phyloP scores from a whole-genome alignment of 2,113 vertebrate genomes.

The Oxyura jamaicensis region DNA sequence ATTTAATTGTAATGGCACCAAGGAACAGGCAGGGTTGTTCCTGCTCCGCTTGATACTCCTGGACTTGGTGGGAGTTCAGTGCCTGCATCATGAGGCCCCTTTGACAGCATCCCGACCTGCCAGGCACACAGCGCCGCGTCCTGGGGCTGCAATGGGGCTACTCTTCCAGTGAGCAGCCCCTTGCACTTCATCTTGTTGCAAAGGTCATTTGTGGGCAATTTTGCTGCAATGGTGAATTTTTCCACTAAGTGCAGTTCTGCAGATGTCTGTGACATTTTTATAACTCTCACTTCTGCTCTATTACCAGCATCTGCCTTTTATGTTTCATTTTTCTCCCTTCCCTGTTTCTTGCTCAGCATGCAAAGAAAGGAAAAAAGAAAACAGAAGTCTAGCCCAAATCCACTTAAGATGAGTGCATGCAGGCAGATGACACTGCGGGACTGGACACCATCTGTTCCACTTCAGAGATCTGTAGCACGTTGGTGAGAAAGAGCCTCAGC shows the following conservation, averaged over 20 bases:
- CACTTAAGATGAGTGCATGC: background rate
- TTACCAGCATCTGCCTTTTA: background rate
- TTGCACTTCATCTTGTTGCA: background rate
- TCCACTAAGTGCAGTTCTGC: constrained; percentile 15
- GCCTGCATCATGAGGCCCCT: background rate
- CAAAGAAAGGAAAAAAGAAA: background rate
- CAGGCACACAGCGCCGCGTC: background rate
- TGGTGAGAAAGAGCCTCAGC: background rate
- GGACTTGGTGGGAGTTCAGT: background rate
- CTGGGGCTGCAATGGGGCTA: background rate
- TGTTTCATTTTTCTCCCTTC: background rate
- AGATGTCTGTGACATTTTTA: background rate
- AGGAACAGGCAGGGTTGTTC: background rate
- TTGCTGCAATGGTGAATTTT: background rate
- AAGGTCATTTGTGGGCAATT: background rate
- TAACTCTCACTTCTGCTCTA: background rate
- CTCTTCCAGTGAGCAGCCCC: constrained; percentile 26
- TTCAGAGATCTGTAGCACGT: background rate
- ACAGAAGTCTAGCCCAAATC: background rate
- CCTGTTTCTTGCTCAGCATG: background rate
- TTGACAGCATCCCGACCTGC: background rate
- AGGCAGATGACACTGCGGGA: background rate
- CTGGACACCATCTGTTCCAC: background rate
- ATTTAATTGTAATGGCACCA: background rate
- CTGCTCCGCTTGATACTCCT: no score